Conservation (phyloP, 1,140 invertebrate species). For the Daktulosphaira vitifoliae region DNA sequence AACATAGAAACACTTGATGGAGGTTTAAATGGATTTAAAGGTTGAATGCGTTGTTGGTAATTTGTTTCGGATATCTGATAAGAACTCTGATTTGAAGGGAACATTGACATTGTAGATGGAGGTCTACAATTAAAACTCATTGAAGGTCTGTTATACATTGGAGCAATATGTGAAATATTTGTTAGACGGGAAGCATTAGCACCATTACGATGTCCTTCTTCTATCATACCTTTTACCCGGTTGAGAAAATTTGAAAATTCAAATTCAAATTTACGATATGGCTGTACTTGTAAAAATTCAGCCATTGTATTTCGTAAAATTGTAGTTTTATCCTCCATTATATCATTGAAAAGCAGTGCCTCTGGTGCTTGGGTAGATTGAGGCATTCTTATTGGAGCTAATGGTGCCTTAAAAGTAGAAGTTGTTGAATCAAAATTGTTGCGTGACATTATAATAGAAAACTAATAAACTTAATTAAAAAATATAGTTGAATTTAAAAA, state of each 20-base stretch:
- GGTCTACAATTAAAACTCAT: background rate
- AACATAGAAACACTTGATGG: background rate
- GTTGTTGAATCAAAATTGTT: background rate
- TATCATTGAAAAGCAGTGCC: background rate
- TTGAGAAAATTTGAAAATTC: slow-evolving; percentile 8
- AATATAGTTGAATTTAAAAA: too few species aligned
- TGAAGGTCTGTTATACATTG: slow-evolving; percentile 5
- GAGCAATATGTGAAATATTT: background rate
- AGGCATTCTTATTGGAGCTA: background rate
- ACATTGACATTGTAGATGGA: slow-evolving; percentile 3
- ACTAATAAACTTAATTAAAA: too few species aligned
- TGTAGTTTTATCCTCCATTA: background rate
- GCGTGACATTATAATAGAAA: too few species aligned
- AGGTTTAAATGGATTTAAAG: slow-evolving; percentile 25
- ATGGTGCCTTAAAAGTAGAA: slow-evolving; percentile 8
- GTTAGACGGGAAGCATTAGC: background rate
- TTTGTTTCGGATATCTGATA: background rate
- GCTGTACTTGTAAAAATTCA: slow-evolving; percentile 5
- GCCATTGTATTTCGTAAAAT: background rate
- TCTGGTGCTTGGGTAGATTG: background rate
- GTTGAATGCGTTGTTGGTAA: background rate
- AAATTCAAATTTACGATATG: slow-evolving; percentile 20
- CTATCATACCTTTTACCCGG: background rate
- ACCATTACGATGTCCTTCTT: slow-evolving; percentile 4
- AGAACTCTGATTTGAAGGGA: background rate